These are phyloP conservation scores for Amblyornis subalaris DNA, from an alignment of 2,113 vertebrate genomes.

Conservation along the genomic window DNA sequence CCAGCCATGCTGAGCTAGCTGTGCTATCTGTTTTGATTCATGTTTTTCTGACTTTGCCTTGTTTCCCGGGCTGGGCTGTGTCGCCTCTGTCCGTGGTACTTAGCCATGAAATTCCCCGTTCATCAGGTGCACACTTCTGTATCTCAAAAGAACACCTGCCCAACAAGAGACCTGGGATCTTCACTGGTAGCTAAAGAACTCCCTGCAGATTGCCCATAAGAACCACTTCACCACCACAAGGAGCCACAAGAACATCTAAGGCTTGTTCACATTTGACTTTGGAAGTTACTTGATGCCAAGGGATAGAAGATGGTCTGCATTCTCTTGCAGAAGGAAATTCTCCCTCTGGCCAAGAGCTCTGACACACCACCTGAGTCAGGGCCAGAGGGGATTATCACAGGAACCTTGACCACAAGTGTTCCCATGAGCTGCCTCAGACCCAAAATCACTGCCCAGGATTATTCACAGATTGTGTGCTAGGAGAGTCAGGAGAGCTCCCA, in stretches of 20 bases:
- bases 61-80: neutral
- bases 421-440: neutral
- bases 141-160: neutral
- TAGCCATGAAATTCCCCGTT: neutral
- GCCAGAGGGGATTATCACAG: neutral
- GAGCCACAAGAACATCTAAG: neutral
- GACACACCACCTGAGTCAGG: neutral
- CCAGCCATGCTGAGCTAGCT: neutral
- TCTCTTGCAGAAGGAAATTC: neutral
- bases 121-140: neutral
- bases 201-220: neutral
- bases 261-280: neutral
- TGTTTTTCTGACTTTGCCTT: neutral
- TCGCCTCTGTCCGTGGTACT: constrained; percentile 59
- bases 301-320: neutral
- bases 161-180: neutral
- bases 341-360: neutral
- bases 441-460: neutral
- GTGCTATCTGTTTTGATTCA: neutral
- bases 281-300: neutral
- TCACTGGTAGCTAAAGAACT: neutral
- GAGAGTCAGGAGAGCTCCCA: neutral
- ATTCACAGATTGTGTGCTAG: neutral
- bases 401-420: neutral
- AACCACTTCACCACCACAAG: neutral